A percentile compares a stretch with the other conserved stretches of the same genome.
Evolutionary conservation across 2,888 invertebrate genomes (phyloP).

Genomic region (Erannis defoliaria): DNA sequence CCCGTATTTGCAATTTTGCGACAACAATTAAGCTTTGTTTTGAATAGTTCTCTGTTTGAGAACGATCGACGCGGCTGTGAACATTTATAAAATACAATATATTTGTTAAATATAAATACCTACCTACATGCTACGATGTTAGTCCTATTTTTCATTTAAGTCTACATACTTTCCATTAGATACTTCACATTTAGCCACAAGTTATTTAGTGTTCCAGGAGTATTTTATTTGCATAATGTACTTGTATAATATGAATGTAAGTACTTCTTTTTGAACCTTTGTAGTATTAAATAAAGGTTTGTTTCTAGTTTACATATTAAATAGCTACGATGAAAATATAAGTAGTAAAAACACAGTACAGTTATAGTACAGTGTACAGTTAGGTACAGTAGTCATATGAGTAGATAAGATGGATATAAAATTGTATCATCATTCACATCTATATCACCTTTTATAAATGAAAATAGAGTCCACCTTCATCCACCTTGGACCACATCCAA

Average conservation of each 20-base stretch:
- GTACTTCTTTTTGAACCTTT: too few relatives aligned
- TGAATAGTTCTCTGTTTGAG: slow-evolving; percentile 66
- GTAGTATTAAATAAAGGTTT: too few relatives aligned
- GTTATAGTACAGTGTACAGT: too few relatives aligned
- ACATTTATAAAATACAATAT: slow-evolving; percentile 77
- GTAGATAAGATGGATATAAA: too few relatives aligned
- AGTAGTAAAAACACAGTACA: background rate
- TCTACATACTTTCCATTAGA: background rate
- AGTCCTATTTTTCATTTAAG: background rate
- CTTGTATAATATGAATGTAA: background rate
- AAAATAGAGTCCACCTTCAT: background rate
- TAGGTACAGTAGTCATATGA: too few relatives aligned
- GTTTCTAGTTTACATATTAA: too few relatives aligned
- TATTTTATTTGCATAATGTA: background rate
- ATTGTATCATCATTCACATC: too few relatives aligned
- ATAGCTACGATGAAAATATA: background rate
- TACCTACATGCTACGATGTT: slow-evolving; percentile 44
- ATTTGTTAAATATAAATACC: slow-evolving; percentile 57
- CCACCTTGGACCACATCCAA: too few relatives aligned
- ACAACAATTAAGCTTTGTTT: slow-evolving; percentile 87
- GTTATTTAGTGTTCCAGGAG: slow-evolving; percentile 1
- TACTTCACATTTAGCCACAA: background rate
- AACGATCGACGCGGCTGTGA: slow-evolving; percentile 83
- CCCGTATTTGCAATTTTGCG: slow-evolving; percentile 86
- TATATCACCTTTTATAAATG: background rate